Base-by-base conservation (phyloP, 2,797 vertebrate genomes). In the Tadarida brasiliensis region DNA sequence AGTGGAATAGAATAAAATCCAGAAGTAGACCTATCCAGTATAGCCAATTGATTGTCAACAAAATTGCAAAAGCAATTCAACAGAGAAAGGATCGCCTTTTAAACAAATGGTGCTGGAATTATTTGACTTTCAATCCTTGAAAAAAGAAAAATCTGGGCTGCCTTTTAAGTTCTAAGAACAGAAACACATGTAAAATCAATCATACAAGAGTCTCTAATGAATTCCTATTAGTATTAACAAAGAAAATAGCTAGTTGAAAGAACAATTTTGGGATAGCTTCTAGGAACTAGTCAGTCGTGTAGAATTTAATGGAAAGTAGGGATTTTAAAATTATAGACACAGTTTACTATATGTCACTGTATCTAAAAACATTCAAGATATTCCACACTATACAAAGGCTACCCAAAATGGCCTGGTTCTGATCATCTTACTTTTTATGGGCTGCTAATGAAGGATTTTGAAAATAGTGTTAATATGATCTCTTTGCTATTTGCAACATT, bases 141-240 rank as follows among this genome's bases (percentile, higher is more conserved):
- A 26, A 16, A 24, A 33, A 22, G 39, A 73, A 81, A 68, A 22
- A 19, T 73, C 63, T 76, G 11, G 28, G 57, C 67, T 85, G 14
- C 19, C 19, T 95, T 57, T n/a, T 35, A 83, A 80, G 4, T 87
- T 82, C 80, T 93, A 44, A 54, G 61, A 88, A n/a, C 30, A 85
- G 33, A 95, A 54, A 85, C 26, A 49, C 3, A 26, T 57, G 11
- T 86, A 56, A 88, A 93, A 57, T 84, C n/a, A 16, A 26, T 78
- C 65, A 19, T 39, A 14, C 39, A 30, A 39, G 19, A 30, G 15
- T 20, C 26, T 54, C 63, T 85, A 33, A 67, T 70, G 39, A 74
- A 82, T 94, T 91, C 54, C 67, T 93, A 4, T 63, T 94, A 12
- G 30, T 94, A 47, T 90, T 87, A 85, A 82, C 56, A 63, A 90